Percentiles rank a stretch among this genome's conserved stretches.
These are phyloP conservation scores for Pardosa pseudoannulata DNA, from an alignment of 2,888 invertebrate species.

Conservation along the genomic window DNA sequence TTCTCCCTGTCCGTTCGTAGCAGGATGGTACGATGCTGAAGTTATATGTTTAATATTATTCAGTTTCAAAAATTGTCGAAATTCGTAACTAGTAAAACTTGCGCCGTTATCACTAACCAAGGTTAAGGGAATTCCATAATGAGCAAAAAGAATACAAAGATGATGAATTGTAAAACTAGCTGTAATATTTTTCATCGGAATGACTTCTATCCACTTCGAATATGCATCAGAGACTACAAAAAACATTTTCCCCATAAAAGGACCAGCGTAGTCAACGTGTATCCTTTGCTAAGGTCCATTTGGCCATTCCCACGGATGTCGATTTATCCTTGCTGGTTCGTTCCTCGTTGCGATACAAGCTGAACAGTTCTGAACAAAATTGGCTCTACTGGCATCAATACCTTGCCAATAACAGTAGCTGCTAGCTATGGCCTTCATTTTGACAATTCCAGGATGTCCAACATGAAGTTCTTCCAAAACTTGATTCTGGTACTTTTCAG, in stretches of 20 bases:
- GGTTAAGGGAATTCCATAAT: conserved; percentile 45
- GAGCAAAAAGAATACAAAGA: conserved; percentile 35
- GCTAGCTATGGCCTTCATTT: conserved; percentile 28
- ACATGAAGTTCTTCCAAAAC: no score
- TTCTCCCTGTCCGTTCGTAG: conserved; percentile 75
- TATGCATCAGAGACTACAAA: conserved; percentile 33
- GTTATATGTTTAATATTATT: conserved; percentile 72
- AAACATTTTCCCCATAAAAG: conserved; percentile 73
- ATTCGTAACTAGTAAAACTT: conserved; percentile 29
- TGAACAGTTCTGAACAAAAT: conserved; percentile 50
- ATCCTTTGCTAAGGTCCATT: conserved; percentile 76
- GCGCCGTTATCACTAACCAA: conserved; percentile 57
- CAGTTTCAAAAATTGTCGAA: conserved; percentile 41
- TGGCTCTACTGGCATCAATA: conserved; percentile 36
- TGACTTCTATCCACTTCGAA: conserved; percentile 42
- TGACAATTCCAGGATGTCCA: conserved; percentile 28
- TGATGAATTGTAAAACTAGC: conserved; percentile 32
- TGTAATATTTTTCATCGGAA: conserved; percentile 34
- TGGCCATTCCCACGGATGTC: conserved; percentile 51
- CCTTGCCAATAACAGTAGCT: conserved; percentile 43
- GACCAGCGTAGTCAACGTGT: conserved; percentile 79
- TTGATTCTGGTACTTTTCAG: conserved; percentile 51
- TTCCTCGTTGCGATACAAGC: conserved; percentile 47
- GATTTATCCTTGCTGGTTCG: conserved; percentile 47
- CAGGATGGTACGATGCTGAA: conserved; percentile 74